phyloP scores from a whole-genome alignment of 2,888 invertebrate genomes.

The Dione vanillae region DNA sequence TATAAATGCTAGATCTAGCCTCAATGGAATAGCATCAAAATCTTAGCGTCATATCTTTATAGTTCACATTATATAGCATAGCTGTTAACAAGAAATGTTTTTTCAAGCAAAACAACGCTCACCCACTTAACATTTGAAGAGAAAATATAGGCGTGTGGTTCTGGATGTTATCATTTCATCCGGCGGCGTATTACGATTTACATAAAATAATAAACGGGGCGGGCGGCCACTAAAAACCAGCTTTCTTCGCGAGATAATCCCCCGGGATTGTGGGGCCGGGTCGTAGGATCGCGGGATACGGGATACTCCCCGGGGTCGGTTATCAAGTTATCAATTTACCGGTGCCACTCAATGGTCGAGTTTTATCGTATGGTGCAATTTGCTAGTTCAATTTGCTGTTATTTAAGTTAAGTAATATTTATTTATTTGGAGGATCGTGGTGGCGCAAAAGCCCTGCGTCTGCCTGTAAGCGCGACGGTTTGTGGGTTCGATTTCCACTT shows the following conservation, averaged over 20 bases:
- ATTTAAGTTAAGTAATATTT: background rate
- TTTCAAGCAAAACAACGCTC: slow-evolving; percentile 27
- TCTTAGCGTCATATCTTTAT: no score
- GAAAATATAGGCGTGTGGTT: slow-evolving; percentile 42
- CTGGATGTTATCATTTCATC: slow-evolving; percentile 66
- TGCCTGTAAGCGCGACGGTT: no score
- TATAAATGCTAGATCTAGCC: no score
- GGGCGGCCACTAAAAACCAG: slow-evolving; percentile 57
- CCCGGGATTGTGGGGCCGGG: slow-evolving; percentile 56
- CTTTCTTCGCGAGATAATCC: slow-evolving; percentile 60
- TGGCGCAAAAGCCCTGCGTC: no score
- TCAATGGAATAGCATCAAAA: no score
- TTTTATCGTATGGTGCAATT: slow-evolving; percentile 42
- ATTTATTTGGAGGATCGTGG: no score
- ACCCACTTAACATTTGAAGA: slow-evolving; percentile 39
- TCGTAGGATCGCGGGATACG: slow-evolving; percentile 45
- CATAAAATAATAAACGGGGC: slow-evolving; percentile 67
- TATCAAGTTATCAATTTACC: slow-evolving; percentile 80
- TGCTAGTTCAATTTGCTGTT: slow-evolving; percentile 30
- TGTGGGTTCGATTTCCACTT: no score
- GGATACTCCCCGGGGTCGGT: slow-evolving; percentile 57
- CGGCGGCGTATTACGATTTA: slow-evolving; percentile 63
- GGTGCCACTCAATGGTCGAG: slow-evolving; percentile 52
- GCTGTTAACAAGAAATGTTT: slow-evolving; percentile 23
- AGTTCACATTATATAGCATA: background rate